These are phyloP conservation scores for Diorhabda carinulata DNA, from an alignment of 1,140 invertebrate species.

Conservation along the genomic window DNA sequence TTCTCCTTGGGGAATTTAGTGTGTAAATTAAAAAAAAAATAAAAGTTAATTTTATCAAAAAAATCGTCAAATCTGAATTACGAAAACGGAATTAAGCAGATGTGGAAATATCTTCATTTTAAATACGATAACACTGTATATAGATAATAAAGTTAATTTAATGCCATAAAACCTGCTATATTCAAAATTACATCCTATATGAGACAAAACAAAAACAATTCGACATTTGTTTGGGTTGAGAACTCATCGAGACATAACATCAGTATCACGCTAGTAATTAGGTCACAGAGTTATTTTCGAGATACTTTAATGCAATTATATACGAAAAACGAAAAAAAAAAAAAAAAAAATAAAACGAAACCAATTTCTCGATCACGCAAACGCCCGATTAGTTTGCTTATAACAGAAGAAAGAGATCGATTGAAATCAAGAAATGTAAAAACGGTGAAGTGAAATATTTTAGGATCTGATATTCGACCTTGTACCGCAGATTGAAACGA, in stretches of 20 bases:
- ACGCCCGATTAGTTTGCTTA: background rate
- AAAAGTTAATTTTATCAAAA: no score
- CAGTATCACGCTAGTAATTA: background rate
- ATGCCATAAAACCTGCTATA: no score
- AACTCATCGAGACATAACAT: background rate
- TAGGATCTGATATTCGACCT: slow-evolving; percentile 14
- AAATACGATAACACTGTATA: no score
- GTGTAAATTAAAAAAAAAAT: no score
- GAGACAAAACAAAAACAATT: no score
- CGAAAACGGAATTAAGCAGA: no score
- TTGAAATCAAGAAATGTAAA: background rate
- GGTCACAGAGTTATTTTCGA: background rate
- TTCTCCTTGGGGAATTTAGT: no score
- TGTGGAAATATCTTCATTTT: no score
- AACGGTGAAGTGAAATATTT: slow-evolving; percentile 10
- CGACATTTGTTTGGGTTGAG: no score
- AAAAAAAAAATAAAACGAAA: background rate
- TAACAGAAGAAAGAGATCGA: background rate
- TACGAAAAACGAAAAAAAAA: background rate
- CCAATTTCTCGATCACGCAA: background rate
- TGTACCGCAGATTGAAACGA: slow-evolving; percentile 1
- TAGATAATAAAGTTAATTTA: no score
- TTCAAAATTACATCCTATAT: no score
- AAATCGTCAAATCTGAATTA: no score
- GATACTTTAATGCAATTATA: background rate